A percentile compares a stretch with the other conserved stretches of the same genome.
phyloP scores from a whole-genome alignment of 1,140 invertebrate species.

The Brachionus koreanus region DNA sequence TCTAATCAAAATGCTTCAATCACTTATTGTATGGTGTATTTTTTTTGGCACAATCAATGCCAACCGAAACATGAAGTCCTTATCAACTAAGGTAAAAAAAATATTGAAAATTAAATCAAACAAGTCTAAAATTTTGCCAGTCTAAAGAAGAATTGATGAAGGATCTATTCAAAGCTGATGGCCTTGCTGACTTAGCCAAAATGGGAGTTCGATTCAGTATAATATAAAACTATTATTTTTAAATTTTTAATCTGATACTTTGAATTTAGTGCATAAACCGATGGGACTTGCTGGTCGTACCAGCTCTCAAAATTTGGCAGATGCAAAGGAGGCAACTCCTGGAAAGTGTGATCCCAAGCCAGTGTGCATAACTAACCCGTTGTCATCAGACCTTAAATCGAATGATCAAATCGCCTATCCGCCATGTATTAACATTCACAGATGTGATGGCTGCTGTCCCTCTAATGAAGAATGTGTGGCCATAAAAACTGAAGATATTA shows the following conservation, averaged over 20 bases:
- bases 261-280: not conserved
- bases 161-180: not conserved
- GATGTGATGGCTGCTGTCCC: slow-evolving; percentile 39
- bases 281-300: not conserved
- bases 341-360: slow-evolving; percentile 41
- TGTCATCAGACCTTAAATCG: not conserved
- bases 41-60: not conserved
- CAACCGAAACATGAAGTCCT: not conserved
- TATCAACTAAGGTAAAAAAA: not conserved
- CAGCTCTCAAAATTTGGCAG: not conserved
- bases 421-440: slow-evolving; percentile 25
- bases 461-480: slow-evolving; percentile 32
- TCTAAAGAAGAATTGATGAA: not conserved
- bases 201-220: not conserved
- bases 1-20: not conserved
- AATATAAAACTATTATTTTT: not conserved
- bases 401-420: slow-evolving; percentile 30
- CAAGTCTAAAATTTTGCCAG: not conserved
- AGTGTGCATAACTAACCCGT: slow-evolving; percentile 32
- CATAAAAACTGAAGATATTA: not conserved
- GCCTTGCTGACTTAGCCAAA: not conserved
- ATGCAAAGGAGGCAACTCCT: slow-evolving; percentile 33
- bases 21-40: not conserved
- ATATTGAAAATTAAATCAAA: not conserved
- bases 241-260: not conserved